Evolutionary conservation across 2,113 vertebrate species (phyloP), one percentile per base, ranked within the genome.

Genomic region (Oryzias celebensis): DNA sequence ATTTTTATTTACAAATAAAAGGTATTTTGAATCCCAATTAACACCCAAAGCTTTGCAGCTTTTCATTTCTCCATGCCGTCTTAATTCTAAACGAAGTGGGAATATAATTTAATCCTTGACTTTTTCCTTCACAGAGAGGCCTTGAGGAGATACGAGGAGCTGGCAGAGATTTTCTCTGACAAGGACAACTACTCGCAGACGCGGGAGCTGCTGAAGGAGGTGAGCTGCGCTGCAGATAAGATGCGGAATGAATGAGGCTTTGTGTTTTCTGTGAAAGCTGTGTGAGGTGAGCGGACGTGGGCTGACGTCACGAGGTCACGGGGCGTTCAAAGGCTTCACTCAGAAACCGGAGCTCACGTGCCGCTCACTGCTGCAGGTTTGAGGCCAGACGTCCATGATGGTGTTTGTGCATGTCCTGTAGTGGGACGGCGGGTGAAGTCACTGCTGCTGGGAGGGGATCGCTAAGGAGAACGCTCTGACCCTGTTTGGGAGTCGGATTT

Each of bases 131-230:
- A 62, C 88, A 95, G 94, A 77, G 94, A 94, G 13, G 85, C 77
- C 0, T 60, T 92, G 68, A 91, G 71, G 75, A 92, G 86, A 81
- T 95, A 94, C 13, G 91, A 92, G 77, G 94, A 93, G 7, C 90
- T 95, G 68, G 88, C 91, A 1, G 83, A 92, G 31, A 93, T 95
- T 57, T 96, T 95, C 87, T 96, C 94, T 0, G 94, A 96, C 73
- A 91, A 94, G 80, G 93, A 97, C 86, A 97, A 97, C 85, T 95
- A 95, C 75, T 92, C 94, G 4, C 94, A 94, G 44, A 94, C 93
- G 87, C 87, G 94, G 45, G 93, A 93, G 61, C 91, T 97, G 7
- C 92, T 97, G 50, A 92, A 92, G 81, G 92, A 92, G 89, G 92
- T 93, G 36, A 36, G 36, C 36, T 12, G 36, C 3, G 36, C 8